Evolutionary conservation across 2,113 vertebrate genomes (phyloP).

Genomic region (Hypomesus transpacificus): DNA sequence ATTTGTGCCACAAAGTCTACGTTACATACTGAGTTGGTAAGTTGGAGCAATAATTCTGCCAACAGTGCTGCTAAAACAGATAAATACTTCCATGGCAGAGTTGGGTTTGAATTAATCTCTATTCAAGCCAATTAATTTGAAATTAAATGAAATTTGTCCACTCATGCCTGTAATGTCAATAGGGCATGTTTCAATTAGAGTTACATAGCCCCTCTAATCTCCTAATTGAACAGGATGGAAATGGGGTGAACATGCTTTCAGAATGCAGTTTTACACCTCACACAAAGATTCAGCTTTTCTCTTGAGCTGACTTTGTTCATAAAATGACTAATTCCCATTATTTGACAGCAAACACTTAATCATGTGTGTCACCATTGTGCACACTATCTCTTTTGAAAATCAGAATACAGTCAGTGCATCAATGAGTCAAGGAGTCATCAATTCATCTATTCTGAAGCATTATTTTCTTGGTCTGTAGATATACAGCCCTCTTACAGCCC

Average conservation of each 20-base stretch:
- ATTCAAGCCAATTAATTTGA: slow-evolving; percentile 61
- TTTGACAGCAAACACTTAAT: slow-evolving; percentile 8
- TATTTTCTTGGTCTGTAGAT: too few species aligned
- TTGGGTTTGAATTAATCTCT: slow-evolving; percentile 59
- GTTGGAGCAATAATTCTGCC: slow-evolving; percentile 36
- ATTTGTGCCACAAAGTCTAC: background rate
- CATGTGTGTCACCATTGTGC: too few species aligned
- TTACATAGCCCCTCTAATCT: slow-evolving; percentile 60
- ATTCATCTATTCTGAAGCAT: background rate
- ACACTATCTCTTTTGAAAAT: too few species aligned
- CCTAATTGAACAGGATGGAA: slow-evolving; percentile 61
- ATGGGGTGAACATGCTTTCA: slow-evolving; percentile 39
- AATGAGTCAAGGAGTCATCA: background rate
- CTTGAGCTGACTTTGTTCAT: slow-evolving; percentile 4
- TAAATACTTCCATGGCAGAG: slow-evolving; percentile 55
- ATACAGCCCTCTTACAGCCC: too few species aligned
- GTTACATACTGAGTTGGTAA: background rate
- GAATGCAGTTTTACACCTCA: slow-evolving; percentile 37
- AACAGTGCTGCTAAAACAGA: slow-evolving; percentile 45
- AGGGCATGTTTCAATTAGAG: slow-evolving; percentile 64
- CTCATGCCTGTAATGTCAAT: slow-evolving; percentile 57
- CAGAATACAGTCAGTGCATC: background rate
- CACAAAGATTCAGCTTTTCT: slow-evolving; percentile 24
- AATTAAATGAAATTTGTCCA: slow-evolving; percentile 60
- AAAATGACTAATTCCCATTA: slow-evolving; percentile 18